Percentiles rank a stretch among this genome's conserved stretches.
Conservation (phyloP, 1,140 invertebrate species). For the Aphidius gifuensis region DNA sequence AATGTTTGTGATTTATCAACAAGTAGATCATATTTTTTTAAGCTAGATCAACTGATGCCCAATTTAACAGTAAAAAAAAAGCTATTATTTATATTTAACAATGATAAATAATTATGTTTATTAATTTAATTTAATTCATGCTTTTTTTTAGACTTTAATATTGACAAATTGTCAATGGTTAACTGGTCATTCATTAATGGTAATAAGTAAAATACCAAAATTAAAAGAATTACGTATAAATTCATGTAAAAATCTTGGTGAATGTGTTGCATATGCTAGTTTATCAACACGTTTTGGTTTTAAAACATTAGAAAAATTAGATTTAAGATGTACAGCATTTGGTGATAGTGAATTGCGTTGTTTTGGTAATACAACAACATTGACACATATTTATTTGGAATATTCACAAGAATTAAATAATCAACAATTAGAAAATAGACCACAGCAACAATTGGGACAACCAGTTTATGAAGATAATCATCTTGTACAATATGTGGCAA, state of each 20-base stretch:
- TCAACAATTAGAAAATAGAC: slow-evolving; percentile 27
- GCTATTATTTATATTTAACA: slow-evolving; percentile 17
- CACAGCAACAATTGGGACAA: slow-evolving; percentile 25
- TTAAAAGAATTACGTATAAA: slow-evolving; percentile 61
- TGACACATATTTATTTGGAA: slow-evolving; percentile 64
- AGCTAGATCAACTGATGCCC: slow-evolving; percentile 58
- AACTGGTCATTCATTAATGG: slow-evolving; percentile 65
- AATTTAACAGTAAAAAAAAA: slow-evolving; percentile 54
- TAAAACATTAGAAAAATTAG: slow-evolving; percentile 61
- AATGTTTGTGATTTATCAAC: slow-evolving; percentile 52
- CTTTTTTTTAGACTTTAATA: slow-evolving; percentile 58
- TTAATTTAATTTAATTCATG: slow-evolving; percentile 14
- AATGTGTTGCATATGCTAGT: slow-evolving; percentile 72
- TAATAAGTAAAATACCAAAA: slow-evolving; percentile 65
- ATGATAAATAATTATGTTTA: slow-evolving; percentile 14
- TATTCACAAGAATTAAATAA: slow-evolving; percentile 41
- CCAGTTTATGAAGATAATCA: slow-evolving; percentile 37
- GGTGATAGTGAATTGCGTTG: slow-evolving; percentile 68
- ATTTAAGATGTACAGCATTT: slow-evolving; percentile 64
- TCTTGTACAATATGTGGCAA: slow-evolving; percentile 28
- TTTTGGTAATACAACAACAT: slow-evolving; percentile 60
- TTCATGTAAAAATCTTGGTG: slow-evolving; percentile 62
- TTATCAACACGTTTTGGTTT: slow-evolving; percentile 73
- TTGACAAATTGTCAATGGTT: slow-evolving; percentile 70
- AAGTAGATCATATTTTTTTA: slow-evolving; percentile 59